phyloP scores from a whole-genome alignment of 2,888 invertebrate genomes.

The Aleiodes testaceus region DNA sequence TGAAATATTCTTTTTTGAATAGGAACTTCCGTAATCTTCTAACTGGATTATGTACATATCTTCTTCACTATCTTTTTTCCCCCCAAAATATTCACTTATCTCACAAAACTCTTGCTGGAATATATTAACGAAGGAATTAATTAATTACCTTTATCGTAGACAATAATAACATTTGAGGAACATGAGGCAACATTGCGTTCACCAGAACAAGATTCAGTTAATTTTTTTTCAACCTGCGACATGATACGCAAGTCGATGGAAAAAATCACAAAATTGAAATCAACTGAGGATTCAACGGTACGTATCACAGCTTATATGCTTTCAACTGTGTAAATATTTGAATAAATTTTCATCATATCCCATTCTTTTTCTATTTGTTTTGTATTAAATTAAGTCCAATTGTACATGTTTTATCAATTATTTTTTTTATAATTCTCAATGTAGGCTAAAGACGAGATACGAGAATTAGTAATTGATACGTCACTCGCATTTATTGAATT shows the following conservation, averaged over 20 bases:
- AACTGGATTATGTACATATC: no score
- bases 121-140: background rate
- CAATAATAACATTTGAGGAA: slow-evolving; percentile 83
- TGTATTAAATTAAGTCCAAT: background rate
- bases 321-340: slow-evolving; percentile 8
- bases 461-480: slow-evolving; percentile 81
- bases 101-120: background rate
- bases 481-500: slow-evolving; percentile 86
- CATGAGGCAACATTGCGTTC: slow-evolving; percentile 80
- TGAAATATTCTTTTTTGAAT: no score
- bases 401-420: background rate
- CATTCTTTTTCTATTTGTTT: slow-evolving; percentile 20
- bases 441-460: slow-evolving; percentile 78
- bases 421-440: slow-evolving; percentile 8
- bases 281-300: slow-evolving; percentile 76
- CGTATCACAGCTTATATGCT: slow-evolving; percentile 48
- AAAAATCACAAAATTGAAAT: slow-evolving; percentile 81
- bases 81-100: background rate
- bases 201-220: slow-evolving; percentile 79
- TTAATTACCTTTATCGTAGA: slow-evolving; percentile 72
- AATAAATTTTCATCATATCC: background rate
- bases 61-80: no score
- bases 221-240: slow-evolving; percentile 81
- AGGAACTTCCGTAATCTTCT: no score
- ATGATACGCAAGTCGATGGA: slow-evolving; percentile 81